A percentile compares a stretch with the other conserved stretches of the same genome.
Conservation (phyloP, 2,888 invertebrate genomes). For the Watsonalla binaria region DNA sequence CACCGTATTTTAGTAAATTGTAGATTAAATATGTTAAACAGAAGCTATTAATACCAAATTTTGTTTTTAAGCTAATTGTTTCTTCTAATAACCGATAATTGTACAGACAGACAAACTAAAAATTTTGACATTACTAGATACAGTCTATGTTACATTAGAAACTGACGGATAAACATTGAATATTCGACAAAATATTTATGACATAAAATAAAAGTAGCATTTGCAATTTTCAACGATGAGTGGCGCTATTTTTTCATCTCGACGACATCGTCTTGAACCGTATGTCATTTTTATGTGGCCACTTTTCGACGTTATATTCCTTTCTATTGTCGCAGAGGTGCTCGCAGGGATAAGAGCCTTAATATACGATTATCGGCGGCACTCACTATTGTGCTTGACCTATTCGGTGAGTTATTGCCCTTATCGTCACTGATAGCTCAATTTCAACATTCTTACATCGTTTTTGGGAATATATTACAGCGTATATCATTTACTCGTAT, state of each 20-base stretch:
- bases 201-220: constrained; percentile 15
- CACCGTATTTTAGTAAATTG: neutral
- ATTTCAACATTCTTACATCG: constrained; percentile 47
- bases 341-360: constrained; percentile 75
- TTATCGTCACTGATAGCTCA: constrained; percentile 62
- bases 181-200: neutral
- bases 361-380: constrained; percentile 78
- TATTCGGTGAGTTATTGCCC: constrained; percentile 68
- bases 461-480: constrained; percentile 14
- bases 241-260: constrained; percentile 43
- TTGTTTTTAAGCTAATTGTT: too few relatives aligned
- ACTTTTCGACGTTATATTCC: constrained; percentile 77
- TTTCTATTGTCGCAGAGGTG: constrained; percentile 75
- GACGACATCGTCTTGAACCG: constrained; percentile 47
- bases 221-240: constrained; percentile 19
- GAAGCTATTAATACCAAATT: too few relatives aligned
- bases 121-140: too few relatives aligned
- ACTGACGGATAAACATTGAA: too few relatives aligned
- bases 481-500: constrained; percentile 2
- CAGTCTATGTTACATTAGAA: too few relatives aligned
- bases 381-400: constrained; percentile 77
- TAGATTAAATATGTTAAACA: neutral
- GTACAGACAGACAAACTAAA: too few relatives aligned
- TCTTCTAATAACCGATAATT: too few relatives aligned
- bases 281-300: constrained; percentile 78